Evolutionary conservation across 2,113 vertebrate species (phyloP).

Genomic region (Chinchilla lanigera): DNA sequence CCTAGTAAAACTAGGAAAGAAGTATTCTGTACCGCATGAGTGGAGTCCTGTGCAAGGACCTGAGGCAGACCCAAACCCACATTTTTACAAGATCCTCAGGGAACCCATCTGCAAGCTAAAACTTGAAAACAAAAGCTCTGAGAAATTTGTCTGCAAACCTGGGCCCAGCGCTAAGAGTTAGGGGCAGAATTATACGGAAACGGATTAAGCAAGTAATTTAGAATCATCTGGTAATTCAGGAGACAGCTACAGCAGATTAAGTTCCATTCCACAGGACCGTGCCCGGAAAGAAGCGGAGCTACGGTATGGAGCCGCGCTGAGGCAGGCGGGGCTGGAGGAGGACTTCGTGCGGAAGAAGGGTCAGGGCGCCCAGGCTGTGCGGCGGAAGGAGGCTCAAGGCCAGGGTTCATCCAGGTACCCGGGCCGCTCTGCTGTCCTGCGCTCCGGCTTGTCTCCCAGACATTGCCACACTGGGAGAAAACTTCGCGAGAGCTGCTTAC

Average conservation of each 20-base stretch:
- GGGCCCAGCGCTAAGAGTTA: background rate
- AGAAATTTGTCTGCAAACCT: background rate
- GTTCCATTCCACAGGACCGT: slow-evolving; percentile 63
- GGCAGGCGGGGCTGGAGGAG: slow-evolving; percentile 91
- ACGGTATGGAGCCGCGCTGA: slow-evolving; percentile 88
- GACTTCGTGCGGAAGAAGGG: slow-evolving; percentile 92
- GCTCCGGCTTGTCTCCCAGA: background rate
- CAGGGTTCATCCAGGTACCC: slow-evolving; percentile 77
- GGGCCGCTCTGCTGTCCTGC: background rate
- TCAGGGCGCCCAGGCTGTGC: slow-evolving; percentile 56
- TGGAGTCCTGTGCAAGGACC: too few species aligned
- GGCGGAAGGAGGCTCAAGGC: slow-evolving; percentile 54
- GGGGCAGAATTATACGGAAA: background rate
- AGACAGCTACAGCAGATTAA: background rate
- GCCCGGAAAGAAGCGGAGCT: slow-evolving; percentile 91
- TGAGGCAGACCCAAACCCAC: background rate
- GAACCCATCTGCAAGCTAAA: background rate
- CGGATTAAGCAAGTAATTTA: background rate
- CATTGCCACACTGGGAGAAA: background rate
- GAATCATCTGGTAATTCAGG: background rate
- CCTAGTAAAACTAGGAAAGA: background rate
- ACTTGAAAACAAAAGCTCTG: slow-evolving; percentile 18
- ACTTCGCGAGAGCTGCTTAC: background rate
- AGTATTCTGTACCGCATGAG: background rate
- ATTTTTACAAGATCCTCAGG: slow-evolving; percentile 13